These are phyloP conservation scores for Scelioninae gen. 1 DNA, from an alignment of 2,888 invertebrate species.

Conservation along the genomic window DNA sequence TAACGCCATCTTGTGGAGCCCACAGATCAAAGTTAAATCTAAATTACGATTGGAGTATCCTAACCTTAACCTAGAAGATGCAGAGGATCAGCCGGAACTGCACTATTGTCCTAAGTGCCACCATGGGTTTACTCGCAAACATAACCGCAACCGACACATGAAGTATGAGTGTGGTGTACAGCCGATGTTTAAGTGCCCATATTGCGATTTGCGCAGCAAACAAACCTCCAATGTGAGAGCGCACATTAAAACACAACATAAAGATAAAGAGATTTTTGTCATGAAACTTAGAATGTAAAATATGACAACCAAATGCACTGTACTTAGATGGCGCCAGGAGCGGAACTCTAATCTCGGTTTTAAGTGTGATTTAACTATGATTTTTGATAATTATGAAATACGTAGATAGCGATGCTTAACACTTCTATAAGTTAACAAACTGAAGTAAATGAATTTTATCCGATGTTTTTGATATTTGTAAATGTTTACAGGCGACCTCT, in stretches of 20 bases:
- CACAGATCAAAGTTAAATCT: too few relatives aligned
- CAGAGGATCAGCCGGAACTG: conserved; percentile 38
- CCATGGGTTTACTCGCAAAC: conserved; percentile 76
- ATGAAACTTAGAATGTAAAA: conserved; percentile 68
- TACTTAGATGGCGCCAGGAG: too few relatives aligned
- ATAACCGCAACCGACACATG: conserved; percentile 77
- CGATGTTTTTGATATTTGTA: too few relatives aligned
- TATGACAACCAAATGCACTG: conserved; percentile 20
- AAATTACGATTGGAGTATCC: conserved; percentile 15
- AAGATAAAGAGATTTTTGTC: conserved; percentile 71
- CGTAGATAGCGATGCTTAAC: too few relatives aligned
- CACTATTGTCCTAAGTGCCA: conserved; percentile 77
- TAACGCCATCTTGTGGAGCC: too few relatives aligned
- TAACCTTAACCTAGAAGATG: conserved; percentile 19
- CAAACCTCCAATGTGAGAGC: conserved; percentile 77
- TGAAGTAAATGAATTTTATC: too few relatives aligned
- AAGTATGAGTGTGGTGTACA: conserved; percentile 76
- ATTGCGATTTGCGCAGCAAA: conserved; percentile 78
- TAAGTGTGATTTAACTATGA: too few relatives aligned
- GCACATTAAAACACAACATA: conserved; percentile 77
- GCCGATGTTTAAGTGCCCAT: conserved; percentile 79
- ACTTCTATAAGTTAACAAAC: too few relatives aligned
- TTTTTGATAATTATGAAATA: too few relatives aligned
- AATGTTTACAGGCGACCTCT: too few relatives aligned
- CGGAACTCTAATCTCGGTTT: not conserved